Conservation (phyloP, 2,888 invertebrate species). For the Lithophane leautieri region DNA sequence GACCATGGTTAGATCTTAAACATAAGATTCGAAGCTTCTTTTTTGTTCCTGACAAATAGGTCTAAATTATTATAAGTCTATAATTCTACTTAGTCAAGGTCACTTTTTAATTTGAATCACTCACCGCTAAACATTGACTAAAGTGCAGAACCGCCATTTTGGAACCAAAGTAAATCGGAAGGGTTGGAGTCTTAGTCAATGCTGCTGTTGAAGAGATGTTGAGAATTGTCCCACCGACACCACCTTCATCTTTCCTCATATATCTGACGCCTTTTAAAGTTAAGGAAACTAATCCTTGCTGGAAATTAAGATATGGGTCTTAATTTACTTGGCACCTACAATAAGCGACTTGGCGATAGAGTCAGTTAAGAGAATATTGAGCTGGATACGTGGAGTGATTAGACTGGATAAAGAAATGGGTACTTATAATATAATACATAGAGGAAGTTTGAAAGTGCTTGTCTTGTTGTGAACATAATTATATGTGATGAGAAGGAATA, state of each 20-base stretch:
- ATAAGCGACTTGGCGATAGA: neutral
- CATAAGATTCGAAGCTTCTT: neutral
- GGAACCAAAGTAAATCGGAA: slow-evolving; percentile 73
- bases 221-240: slow-evolving; percentile 76
- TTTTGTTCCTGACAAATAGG: too few relatives aligned
- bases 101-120: too few relatives aligned
- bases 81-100: neutral
- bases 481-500: too few relatives aligned
- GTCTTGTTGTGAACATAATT: too few relatives aligned
- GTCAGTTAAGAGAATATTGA: neutral
- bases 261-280: slow-evolving; percentile 74
- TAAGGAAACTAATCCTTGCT: slow-evolving; percentile 87
- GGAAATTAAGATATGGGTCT: slow-evolving; percentile 38
- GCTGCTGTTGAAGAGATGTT: slow-evolving; percentile 75
- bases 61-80: neutral
- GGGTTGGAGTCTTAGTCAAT: slow-evolving; percentile 46
- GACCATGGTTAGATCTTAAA: neutral
- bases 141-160: slow-evolving; percentile 64
- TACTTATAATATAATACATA: too few relatives aligned
- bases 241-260: slow-evolving; percentile 75
- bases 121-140: slow-evolving; percentile 50
- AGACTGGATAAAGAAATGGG: too few relatives aligned
- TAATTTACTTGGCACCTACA: neutral
- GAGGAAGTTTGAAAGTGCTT: too few relatives aligned
- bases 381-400: neutral